phyloP scores from a whole-genome alignment of 2,113 vertebrate species.

The Butastur rufipennis region DNA sequence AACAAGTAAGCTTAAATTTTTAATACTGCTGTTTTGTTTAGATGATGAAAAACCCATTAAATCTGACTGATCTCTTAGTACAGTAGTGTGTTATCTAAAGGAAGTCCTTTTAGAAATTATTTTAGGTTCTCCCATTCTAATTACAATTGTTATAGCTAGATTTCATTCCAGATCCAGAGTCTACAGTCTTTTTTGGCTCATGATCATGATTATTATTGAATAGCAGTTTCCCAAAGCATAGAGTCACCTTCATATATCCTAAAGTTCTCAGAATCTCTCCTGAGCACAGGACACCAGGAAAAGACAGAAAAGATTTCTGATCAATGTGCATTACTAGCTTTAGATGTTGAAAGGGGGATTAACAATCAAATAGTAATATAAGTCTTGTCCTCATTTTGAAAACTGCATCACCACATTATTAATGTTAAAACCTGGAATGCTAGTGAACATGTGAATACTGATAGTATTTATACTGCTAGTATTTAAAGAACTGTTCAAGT shows the following conservation, averaged over 20 bases:
- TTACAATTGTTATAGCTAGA: not conserved
- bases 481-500: not conserved
- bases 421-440: not conserved
- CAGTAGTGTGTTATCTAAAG: not conserved
- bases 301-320: not conserved
- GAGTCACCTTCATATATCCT: not conserved
- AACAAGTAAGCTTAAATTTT: not conserved
- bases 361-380: not conserved
- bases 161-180: not conserved
- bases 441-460: not conserved
- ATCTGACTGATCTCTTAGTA: not conserved
- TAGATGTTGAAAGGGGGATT: not conserved
- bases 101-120: not conserved
- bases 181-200: not conserved
- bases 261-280: not conserved
- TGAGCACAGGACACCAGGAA: not conserved
- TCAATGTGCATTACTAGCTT: not conserved
- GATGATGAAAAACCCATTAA: not conserved
- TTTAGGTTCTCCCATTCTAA: not conserved
- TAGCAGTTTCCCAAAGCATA: not conserved
- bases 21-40: not conserved
- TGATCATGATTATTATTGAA: not conserved
- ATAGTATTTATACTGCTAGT: not conserved
- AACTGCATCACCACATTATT: not conserved
- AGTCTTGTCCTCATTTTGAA: not conserved